phyloP scores from a whole-genome alignment of 2,113 vertebrate genomes.

The Myrmecobius fasciatus region DNA sequence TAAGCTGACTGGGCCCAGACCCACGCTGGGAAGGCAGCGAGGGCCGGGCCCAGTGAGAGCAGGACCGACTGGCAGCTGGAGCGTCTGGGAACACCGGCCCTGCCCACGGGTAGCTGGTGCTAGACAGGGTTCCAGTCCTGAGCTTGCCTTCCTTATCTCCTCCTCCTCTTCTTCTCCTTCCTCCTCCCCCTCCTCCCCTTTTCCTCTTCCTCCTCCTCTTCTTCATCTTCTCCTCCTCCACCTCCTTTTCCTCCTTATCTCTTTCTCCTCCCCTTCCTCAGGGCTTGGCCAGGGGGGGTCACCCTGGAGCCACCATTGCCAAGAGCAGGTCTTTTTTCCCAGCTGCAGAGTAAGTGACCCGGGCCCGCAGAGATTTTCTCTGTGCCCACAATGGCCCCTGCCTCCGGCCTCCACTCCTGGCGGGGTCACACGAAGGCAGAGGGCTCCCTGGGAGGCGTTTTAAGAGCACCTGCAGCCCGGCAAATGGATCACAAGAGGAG shows the following conservation, averaged over 20 bases:
- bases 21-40: slow-evolving; percentile 45
- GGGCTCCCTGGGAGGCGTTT: slow-evolving; percentile 9
- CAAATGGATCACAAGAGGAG: neutral
- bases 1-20: slow-evolving; percentile 67
- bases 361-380: neutral
- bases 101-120: slow-evolving; percentile 62
- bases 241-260: no score
- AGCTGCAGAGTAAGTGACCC: neutral
- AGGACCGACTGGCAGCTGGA: slow-evolving; percentile 56
- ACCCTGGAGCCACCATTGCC: neutral
- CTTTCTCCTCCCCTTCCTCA: no score
- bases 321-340: neutral
- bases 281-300: neutral
- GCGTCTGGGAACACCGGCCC: slow-evolving; percentile 67
- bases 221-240: no score
- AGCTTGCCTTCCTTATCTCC: slow-evolving; percentile 3
- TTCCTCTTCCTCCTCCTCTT: no score
- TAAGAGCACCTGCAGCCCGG: neutral
- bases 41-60: slow-evolving; percentile 60
- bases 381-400: neutral
- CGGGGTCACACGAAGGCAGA: neutral
- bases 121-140: slow-evolving; percentile 66
- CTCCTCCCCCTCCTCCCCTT: no score
- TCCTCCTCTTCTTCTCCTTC: no score
- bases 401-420: neutral